Conservation (phyloP, 2,888 invertebrate species). For the Melipona beecheii region DNA sequence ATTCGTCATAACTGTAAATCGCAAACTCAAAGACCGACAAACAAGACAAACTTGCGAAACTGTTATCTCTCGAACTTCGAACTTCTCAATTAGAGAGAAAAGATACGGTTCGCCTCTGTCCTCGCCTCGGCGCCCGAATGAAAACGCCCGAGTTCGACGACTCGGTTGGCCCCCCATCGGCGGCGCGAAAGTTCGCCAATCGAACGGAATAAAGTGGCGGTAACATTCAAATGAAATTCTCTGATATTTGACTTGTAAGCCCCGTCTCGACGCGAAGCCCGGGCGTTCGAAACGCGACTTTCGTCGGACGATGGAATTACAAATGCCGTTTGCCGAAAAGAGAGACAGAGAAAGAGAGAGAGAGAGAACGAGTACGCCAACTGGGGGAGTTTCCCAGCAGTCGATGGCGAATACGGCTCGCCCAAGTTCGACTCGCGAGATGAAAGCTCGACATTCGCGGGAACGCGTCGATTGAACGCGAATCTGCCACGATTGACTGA, state of each 20-base stretch:
- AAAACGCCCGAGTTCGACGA: background rate
- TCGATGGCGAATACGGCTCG: conserved; percentile 31
- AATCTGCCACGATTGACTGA: background rate
- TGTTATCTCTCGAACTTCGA: too few species aligned
- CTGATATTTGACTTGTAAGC: conserved; percentile 62
- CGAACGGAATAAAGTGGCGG: conserved; percentile 31
- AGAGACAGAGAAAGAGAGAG: background rate
- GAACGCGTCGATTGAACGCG: conserved; percentile 36
- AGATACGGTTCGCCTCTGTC: background rate
- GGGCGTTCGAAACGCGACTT: conserved; percentile 42
- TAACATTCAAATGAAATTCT: conserved; percentile 62
- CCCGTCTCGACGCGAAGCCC: conserved; percentile 14
- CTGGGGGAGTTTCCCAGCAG: conserved; percentile 23
- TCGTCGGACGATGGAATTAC: conserved; percentile 52
- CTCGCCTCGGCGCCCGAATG: too few species aligned
- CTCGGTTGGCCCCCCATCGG: background rate
- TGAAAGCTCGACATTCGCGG: conserved; percentile 22
- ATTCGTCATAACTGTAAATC: too few species aligned
- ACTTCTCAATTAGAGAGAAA: background rate
- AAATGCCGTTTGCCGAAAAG: conserved; percentile 33
- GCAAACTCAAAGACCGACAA: too few species aligned
- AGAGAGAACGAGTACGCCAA: background rate
- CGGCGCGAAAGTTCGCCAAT: conserved; percentile 24
- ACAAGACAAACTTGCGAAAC: too few species aligned
- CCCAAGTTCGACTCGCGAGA: conserved; percentile 33